A percentile compares a stretch with the other conserved stretches of the same genome.
phyloP scores from a whole-genome alignment of 2,113 vertebrate species.

The Gymnocephalus cernua region DNA sequence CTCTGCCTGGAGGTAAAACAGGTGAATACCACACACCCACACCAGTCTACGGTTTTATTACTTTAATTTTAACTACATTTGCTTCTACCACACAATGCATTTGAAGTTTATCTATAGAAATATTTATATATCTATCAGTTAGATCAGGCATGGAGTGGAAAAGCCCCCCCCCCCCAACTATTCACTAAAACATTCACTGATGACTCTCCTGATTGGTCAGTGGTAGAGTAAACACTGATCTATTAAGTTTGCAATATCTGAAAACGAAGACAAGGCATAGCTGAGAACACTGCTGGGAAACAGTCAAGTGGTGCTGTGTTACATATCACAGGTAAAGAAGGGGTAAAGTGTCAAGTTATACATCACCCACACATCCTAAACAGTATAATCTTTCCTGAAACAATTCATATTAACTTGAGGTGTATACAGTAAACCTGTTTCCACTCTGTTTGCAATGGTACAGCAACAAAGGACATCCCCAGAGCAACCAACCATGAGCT shows the following conservation, averaged over 20 bases:
- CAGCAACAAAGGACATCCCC: constrained; percentile 56
- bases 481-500: constrained; percentile 20
- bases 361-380: not conserved
- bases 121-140: not conserved
- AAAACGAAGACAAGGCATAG: constrained; percentile 17
- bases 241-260: not conserved
- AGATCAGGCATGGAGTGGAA: not conserved
- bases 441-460: constrained; percentile 33
- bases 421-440: constrained; percentile 18
- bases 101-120: not conserved
- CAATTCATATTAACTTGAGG: not conserved
- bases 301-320: constrained; percentile 36
- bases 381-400: not conserved
- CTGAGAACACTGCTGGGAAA: constrained; percentile 58
- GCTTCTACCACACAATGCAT: not conserved
- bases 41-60: not conserved
- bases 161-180: not conserved
- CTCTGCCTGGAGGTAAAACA: constrained; percentile 1
- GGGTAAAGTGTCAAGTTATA: not conserved
- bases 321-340: constrained; percentile 51
- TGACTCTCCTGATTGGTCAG: not conserved
- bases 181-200: not conserved
- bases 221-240: not conserved
- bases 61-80: not conserved
- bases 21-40: not conserved